Conservation (phyloP, 2,888 invertebrate genomes). For the Hypomecis atomaria region DNA sequence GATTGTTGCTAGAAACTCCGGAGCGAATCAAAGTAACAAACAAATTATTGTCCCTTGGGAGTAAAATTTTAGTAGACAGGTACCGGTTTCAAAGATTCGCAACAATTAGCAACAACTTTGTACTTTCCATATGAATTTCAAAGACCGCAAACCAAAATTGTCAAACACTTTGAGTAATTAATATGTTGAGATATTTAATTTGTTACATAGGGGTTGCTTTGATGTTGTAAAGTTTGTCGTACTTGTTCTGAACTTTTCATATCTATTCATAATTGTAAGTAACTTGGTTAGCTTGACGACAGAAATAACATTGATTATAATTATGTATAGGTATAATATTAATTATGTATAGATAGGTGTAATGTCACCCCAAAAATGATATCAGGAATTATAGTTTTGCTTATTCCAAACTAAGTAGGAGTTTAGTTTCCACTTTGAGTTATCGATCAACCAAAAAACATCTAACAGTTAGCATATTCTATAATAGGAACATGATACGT, state of each 20-base stretch:
- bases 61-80: constrained; percentile 1
- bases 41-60: not conserved
- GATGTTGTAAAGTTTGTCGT: constrained; percentile 46
- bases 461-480: too few relatives aligned
- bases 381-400: too few relatives aligned
- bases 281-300: not conserved
- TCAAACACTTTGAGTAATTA: constrained; percentile 47
- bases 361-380: too few relatives aligned
- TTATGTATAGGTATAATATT: not conserved
- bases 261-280: constrained; percentile 29
- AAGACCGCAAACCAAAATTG: constrained; percentile 42
- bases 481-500: too few relatives aligned
- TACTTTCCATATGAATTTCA: constrained; percentile 1
- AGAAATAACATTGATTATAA: too few relatives aligned
- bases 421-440: too few relatives aligned
- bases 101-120: constrained; percentile 8
- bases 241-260: constrained; percentile 30
- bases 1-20: too few relatives aligned
- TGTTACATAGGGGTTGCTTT: constrained; percentile 44
- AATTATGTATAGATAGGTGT: not conserved
- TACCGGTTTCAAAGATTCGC: constrained; percentile 6
- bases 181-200: constrained; percentile 54
- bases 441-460: too few relatives aligned
- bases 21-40: constrained; percentile 3
- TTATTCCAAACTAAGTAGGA: too few relatives aligned